Evolutionary conservation across 2,797 vertebrate species (phyloP).

Genomic region (Geotrypetes seraphini): DNA sequence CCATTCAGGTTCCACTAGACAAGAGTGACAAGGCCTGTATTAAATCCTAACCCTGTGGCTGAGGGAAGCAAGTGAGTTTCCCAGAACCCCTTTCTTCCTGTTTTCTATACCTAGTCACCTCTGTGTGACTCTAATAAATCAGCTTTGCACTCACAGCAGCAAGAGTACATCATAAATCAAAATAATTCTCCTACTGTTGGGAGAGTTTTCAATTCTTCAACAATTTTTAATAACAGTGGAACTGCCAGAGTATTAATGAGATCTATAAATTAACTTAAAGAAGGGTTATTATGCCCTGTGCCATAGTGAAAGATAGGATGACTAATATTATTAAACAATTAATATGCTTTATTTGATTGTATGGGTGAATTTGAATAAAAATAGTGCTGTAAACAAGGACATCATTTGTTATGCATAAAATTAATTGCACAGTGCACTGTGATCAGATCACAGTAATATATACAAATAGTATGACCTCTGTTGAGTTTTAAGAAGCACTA

Average conservation of each 20-base stretch:
- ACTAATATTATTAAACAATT: conserved; percentile 45
- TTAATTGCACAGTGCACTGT: conserved; percentile 15
- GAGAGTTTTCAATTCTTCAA: conserved; percentile 31
- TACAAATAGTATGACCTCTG: background rate
- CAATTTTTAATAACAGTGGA: conserved; percentile 40
- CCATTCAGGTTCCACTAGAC: conserved; percentile 7
- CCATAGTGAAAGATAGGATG: conserved; percentile 38
- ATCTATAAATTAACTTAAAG: conserved; percentile 48
- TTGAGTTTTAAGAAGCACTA: background rate
- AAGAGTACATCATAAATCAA: conserved; percentile 23
- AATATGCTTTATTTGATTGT: conserved; percentile 34
- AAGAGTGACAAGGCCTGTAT: conserved; percentile 11
- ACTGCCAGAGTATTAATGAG: conserved; percentile 38
- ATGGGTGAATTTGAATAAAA: conserved; percentile 38
- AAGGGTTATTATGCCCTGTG: conserved; percentile 36
- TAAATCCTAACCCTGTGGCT: conserved; percentile 17
- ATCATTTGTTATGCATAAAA: conserved; percentile 6
- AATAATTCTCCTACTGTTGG: conserved; percentile 22
- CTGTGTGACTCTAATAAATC: conserved; percentile 16
- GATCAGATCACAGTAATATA: background rate
- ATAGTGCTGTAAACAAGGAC: conserved; percentile 35
- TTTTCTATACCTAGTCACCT: conserved; percentile 8
- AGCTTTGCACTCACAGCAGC: conserved; percentile 8
- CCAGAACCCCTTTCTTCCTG: background rate
- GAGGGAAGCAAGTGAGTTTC: conserved; percentile 11